phyloP scores from a whole-genome alignment of 2,888 invertebrate genomes.

The Tolmerus cingulatus region DNA sequence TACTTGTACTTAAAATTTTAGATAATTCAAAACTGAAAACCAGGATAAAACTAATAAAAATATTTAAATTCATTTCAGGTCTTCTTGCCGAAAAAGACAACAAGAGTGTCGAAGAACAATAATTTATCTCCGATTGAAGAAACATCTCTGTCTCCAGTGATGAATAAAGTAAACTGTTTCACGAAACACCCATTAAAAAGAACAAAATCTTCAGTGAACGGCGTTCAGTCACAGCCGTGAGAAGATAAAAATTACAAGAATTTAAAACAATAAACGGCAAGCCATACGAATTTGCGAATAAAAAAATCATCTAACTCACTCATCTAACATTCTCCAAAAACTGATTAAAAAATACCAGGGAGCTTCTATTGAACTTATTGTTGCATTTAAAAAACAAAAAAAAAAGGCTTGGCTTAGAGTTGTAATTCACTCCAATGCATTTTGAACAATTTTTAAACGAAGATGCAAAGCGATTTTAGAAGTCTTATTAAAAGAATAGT shows the following conservation, averaged over 20 bases:
- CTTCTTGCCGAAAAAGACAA: background rate
- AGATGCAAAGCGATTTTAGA: background rate
- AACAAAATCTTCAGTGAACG: constrained; percentile 42
- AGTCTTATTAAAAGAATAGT: background rate
- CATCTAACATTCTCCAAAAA: background rate
- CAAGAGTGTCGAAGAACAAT: constrained; percentile 15
- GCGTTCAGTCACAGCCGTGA: constrained; percentile 14
- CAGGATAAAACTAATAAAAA: background rate
- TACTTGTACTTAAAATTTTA: too few relatives aligned
- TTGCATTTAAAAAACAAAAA: background rate
- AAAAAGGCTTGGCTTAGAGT: background rate
- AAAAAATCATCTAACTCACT: background rate
- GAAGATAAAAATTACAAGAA: background rate
- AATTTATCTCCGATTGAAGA: constrained; percentile 21
- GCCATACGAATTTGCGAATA: background rate
- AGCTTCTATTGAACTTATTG: constrained; percentile 42
- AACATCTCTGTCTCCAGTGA: background rate
- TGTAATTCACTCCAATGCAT: background rate
- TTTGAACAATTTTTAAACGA: background rate
- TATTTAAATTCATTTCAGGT: background rate
- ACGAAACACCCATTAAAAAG: background rate
- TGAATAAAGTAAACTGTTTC: background rate
- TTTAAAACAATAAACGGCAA: background rate
- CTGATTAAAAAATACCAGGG: constrained; percentile 30
- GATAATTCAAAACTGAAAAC: too few relatives aligned